Conservation (phyloP, 2,113 vertebrate species). For the Mirounga angustirostris region DNA sequence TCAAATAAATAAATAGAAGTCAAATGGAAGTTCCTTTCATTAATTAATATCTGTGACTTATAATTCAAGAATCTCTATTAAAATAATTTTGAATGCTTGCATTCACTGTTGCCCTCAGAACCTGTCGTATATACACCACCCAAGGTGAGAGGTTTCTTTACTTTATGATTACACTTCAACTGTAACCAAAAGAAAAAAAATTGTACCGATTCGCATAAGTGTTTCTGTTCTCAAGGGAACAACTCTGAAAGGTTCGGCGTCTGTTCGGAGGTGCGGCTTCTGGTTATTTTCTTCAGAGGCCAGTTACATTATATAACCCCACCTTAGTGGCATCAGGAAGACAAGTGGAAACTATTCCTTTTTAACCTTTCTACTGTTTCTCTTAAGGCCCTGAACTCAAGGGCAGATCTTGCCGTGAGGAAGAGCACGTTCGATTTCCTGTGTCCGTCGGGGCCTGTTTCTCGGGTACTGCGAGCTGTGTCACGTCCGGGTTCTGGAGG, state of each 20-base stretch:
- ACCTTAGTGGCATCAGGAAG: not conserved
- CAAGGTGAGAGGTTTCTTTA: not conserved
- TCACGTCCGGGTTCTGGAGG: not conserved
- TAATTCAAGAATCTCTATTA: constrained; percentile 8
- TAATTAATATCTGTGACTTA: not conserved
- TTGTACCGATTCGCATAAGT: not conserved
- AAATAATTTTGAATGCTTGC: constrained; percentile 29
- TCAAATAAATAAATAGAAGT: not conserved
- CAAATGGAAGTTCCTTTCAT: not conserved
- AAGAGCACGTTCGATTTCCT: not conserved
- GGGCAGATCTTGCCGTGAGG: not conserved
- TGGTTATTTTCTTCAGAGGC: not conserved
- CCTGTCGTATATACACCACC: not conserved
- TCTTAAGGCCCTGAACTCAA: not conserved
- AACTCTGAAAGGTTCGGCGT: not conserved
- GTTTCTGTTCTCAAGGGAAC: not conserved
- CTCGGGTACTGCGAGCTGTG: no score
- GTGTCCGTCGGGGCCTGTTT: no score
- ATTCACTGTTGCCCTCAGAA: not conserved
- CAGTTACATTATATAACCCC: not conserved
- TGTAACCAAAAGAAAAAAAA: constrained; percentile 23
- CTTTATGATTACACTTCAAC: not conserved
- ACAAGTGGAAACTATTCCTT: not conserved
- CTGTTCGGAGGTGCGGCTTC: not conserved
- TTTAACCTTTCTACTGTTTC: not conserved